Evolutionary conservation across 2,113 vertebrate species (phyloP), one percentile per base, ranked within the genome.

Genomic region (Tauraco erythrolophus): DNA sequence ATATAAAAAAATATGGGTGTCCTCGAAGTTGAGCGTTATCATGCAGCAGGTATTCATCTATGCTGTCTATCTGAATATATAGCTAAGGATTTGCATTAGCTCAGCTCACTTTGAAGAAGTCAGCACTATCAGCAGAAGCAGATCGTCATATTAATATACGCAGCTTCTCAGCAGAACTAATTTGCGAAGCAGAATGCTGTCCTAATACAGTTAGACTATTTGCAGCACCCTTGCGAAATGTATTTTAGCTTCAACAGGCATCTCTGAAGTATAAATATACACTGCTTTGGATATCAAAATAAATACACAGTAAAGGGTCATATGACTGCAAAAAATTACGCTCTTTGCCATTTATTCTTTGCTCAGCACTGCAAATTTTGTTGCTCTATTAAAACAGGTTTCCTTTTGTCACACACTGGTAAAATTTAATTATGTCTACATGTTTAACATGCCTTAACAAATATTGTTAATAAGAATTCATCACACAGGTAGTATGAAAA

Each of bases 11-110:
- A 41, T 2, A 15, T 0, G 8, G 12, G 11, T 10, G 10, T 37
- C 46, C 35, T 75, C 2, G 0, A 70, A 78, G 56, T 0, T 17
- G 18, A 72, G 41, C 6, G 5, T 19, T 51, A 66, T 3, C 18
- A 13, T 16, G 54, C 39, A 84, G 37, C 17, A 64, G 51, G 12
- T 35, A 64, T 12, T 75, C 33, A 81, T 22, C 66, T n/a, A 3
- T 19, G 68, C 41, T 45, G 13, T 0, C 2, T 6, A 45, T 35
- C 33, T 54, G 46, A 91, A 75, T 12, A 7, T 6, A 50, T 0
- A 51, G 51, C 37, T 54, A n/a, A 66, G 31, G 50, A 37, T 41
- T 62, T n/a, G 31, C n/a, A 60, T 7, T 9, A 75, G 24, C 72
- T 77, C 69, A 50, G 87, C 74, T 78, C 78, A 6, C 62, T 88